Base-by-base conservation (phyloP, 2,888 invertebrate genomes). In the Himalopsyche japonica region DNA sequence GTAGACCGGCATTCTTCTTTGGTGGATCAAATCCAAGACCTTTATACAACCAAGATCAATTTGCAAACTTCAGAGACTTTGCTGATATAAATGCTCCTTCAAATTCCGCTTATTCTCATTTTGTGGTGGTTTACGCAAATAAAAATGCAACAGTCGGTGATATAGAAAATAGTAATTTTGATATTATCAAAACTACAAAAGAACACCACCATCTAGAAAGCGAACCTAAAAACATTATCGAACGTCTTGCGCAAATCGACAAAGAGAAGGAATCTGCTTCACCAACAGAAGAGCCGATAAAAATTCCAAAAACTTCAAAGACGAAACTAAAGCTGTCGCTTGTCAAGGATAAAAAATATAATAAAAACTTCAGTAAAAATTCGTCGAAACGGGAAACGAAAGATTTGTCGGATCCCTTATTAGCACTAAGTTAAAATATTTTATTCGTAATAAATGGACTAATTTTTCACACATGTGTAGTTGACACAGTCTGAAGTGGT, bases 61-160 rank as follows among this genome's bases (percentile, higher is more conserved):
- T 97, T 89, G 96, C 97, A 5, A 97, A 97, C 89, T 97, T 97
- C 91, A 93, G 96, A 88, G 97, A 97, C 89, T 97, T 97, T 88
- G 97, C 97, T 0, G 97, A 97, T 88, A 97, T 97, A 82, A 97
- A 97, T 86, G 94, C 96, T 3, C 96, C 97, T 0, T 94, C 96
- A 0, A 96, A 96, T 88, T 93, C 95, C 1, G 96, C 96, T 7
- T 97, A 95, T 89, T 97, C 97, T 0, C 96, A 97, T 88, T 95
- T 94, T 86, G 96, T 97, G 43, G 95, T 97, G 0, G 97, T 97
- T 0, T 97, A 97, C 89, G 96, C 96, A 0, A 96, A 96, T 87
- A 96, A 96, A 89, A 97, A 96, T 88, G 94, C 94, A 8, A 96
- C 95, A 3, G 91, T 92, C 87, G 93, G 93, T 87, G 92, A 94